Base-by-base conservation (phyloP, 2,888 invertebrate genomes). In the Thysanoteuthis rhombus region DNA sequence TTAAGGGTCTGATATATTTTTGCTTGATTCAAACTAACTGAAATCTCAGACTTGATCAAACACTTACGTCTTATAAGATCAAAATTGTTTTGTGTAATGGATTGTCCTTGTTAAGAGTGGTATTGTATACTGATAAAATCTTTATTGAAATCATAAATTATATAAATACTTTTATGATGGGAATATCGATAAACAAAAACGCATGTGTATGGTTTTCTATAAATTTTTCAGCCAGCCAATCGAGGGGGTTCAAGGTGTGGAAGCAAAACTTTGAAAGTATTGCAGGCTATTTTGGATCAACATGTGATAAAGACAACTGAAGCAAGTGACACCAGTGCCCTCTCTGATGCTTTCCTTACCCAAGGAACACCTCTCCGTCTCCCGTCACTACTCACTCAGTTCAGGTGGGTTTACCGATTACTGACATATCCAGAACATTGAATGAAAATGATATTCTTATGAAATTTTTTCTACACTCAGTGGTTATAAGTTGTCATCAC, bases 331-430 rank as follows among this genome's bases (percentile, higher is more conserved):
- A 90, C 95, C 28, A 94, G 94, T 93, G 94, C 93, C 91, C 94
- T 94, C 93, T 95, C 93, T 94, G 96, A 96, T 93, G 94, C 95
- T 32, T 95, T 95, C 93, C 95, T 96, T 39, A 96, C 95, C 94
- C 96, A 96, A 94, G 95, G 95, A 52, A 96, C 96, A 32, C 96
- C 96, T 4, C 93, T 96, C 19, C 93, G 96, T 47, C 95, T 96
- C 90, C 96, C 95, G 19, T 95, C 95, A 22, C 94, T 96, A 3
- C 93, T 96, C 42, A 96, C 96, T n/a, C 95, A 96, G 93, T 96
- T 96, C 95, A 96, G 96, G 96, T 96, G 89, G 32, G 92, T 42
- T 8, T 45, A 45, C 32, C 32, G 36, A 75, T 36, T 36, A n/a
- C 4, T 36, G 0, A n/a, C 16, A n/a, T n/a, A 8, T 6, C 8